Percentiles rank a stretch among this genome's conserved stretches.
Conservation (phyloP, 23 tunicate species). For the Botrylloides violaceus region DNA sequence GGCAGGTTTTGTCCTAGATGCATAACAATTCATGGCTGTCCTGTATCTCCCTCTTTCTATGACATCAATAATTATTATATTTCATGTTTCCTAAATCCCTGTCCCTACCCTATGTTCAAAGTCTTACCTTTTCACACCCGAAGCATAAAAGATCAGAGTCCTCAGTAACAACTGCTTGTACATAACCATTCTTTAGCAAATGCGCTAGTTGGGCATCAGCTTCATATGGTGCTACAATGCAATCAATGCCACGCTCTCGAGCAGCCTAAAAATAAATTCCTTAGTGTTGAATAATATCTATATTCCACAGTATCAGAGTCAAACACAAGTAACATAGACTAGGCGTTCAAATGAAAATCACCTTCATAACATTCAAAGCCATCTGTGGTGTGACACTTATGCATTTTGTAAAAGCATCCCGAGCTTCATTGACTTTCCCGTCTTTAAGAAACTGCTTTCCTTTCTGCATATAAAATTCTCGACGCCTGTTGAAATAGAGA, state of each 20-base stretch:
- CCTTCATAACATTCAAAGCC: conserved; percentile 77
- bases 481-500: conserved; percentile 25
- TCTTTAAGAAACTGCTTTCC: conserved; percentile 65
- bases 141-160: conserved; percentile 88
- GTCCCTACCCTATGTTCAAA: too few species aligned
- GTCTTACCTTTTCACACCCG: conserved; percentile 48
- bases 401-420: conserved; percentile 87
- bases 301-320: too few species aligned
- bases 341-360: too few species aligned
- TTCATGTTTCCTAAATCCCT: too few species aligned
- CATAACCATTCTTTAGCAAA: conserved; percentile 41
- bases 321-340: too few species aligned
- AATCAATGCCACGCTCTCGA: conserved; percentile 66
- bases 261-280: too few species aligned
- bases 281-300: too few species aligned
- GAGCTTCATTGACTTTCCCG: conserved; percentile 50
- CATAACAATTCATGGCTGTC: too few species aligned
- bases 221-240: conserved; percentile 98
- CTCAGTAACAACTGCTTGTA: conserved; percentile 85
- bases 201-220: conserved; percentile 99
- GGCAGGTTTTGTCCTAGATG: too few species aligned
- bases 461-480: conserved; percentile 60
- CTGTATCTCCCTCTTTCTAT: too few species aligned
- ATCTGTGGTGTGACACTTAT: conserved; percentile 78
- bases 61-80: too few species aligned